Base-by-base conservation (phyloP, 30 jellyfish, hydroid and myxozoan genomes). In the Nemopilema nomurai region DNA sequence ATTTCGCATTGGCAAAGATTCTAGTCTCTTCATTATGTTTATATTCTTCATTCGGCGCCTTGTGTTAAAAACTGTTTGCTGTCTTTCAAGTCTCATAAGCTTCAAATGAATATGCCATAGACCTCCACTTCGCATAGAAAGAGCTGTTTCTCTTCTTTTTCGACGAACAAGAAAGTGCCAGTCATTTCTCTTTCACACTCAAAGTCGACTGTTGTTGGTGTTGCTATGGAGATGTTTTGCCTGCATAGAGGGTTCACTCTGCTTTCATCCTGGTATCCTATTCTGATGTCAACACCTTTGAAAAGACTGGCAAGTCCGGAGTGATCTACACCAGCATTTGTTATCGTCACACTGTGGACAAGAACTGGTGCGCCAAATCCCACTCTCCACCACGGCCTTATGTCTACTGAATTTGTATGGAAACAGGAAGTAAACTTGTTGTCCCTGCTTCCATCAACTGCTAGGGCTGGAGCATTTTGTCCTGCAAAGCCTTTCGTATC, bases 231-330 rank as follows among this genome's bases (percentile, higher is more conserved):
- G 27, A 27, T 22, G 33, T 70, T 29, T 50, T 28, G 63, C 22
- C 80, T 33, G 80, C 80, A 70, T 17, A 18, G 18, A 8, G 80
- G 80, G 22, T 70, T 70, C 26, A 28, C 29, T 70, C 80, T 62
- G 28, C 28, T 70, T 25, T 8, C 18, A 13, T 70, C 62, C 4
- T 22, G 28, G 1, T 24, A 31, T 28, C 80, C 63, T 22, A 70
- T 28, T 31, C 80, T 70, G 63, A 70, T 70, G 18, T n/a, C 29
- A 63, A 63, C 72, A 6, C 18, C 72, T 69, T 28, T 69, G 51
- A 69, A 28, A 69, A n/a, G 22, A 3, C 0, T 33, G 41, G 85
- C 85, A 8, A 20, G 75, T 41, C 13, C 9, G 6, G 57, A 13
- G 52, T 27, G 41, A 0, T n/a, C 52, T 17, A 49, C 85, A 51